phyloP scores from a whole-genome alignment of 2,797 vertebrate genomes.

The Lithobates pipiens region DNA sequence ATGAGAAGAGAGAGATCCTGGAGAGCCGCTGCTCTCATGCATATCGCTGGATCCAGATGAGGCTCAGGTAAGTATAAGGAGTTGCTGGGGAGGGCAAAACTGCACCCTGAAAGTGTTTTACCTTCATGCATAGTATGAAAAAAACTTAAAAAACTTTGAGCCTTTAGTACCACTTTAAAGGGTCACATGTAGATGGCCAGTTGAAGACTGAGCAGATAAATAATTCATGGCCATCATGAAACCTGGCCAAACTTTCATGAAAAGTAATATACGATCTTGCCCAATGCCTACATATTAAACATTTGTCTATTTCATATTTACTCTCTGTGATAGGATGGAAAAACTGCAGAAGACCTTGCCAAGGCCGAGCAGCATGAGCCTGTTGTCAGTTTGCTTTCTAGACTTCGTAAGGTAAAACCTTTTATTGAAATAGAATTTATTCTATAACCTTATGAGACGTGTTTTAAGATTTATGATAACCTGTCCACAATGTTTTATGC shows the following conservation, averaged over 20 bases:
- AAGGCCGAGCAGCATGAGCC: constrained; percentile 86
- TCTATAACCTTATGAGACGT: not conserved
- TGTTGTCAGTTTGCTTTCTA: constrained; percentile 84
- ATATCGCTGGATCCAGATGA: too few relatives aligned
- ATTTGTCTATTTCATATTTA: constrained; percentile 56
- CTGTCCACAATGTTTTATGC: too few relatives aligned
- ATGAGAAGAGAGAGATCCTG: too few relatives aligned
- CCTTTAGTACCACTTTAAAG: too few relatives aligned
- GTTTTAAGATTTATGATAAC: not conserved
- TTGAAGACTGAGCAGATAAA: not conserved
- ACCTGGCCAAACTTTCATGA: not conserved
- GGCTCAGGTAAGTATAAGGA: too few relatives aligned
- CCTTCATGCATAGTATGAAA: too few relatives aligned
- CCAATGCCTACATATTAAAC: not conserved
- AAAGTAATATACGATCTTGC: not conserved
- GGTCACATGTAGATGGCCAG: not conserved
- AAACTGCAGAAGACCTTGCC: constrained; percentile 94
- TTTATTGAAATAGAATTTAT: not conserved
- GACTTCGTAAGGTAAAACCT: constrained; percentile 88
- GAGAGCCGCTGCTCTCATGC: too few relatives aligned
- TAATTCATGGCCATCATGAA: not conserved
- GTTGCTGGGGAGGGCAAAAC: too few relatives aligned
- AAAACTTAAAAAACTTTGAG: too few relatives aligned
- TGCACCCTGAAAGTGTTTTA: too few relatives aligned
- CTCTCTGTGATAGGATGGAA: constrained; percentile 85